Percentiles rank a stretch among this genome's conserved stretches.
Evolutionary conservation across 2,113 vertebrate species (phyloP).

Genomic region (Eupsittula cactorum): DNA sequence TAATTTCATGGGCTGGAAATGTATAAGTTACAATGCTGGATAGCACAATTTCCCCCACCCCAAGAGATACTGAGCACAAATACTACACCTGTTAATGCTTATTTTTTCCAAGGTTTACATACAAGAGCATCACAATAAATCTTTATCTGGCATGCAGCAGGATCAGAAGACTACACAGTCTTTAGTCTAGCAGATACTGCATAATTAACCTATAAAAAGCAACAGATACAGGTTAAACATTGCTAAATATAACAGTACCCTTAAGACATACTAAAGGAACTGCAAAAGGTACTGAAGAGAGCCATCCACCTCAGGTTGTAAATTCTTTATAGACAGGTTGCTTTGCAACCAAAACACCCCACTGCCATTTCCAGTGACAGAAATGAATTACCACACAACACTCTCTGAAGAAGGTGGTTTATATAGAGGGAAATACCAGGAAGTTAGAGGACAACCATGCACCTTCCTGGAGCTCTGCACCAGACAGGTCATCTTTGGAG

Average conservation of each 20-base stretch:
- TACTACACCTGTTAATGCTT: neutral
- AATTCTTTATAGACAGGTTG: neutral
- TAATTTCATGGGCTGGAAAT: neutral
- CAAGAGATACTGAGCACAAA: neutral
- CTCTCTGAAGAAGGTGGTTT: neutral
- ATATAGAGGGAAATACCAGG: neutral
- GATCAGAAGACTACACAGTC: neutral
- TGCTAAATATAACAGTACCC: neutral
- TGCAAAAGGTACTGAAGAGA: neutral
- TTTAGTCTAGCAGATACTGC: neutral
- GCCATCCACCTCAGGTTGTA: neutral
- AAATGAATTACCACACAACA: neutral
- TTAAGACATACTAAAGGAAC: neutral
- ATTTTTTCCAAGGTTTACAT: neutral
- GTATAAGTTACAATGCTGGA: neutral
- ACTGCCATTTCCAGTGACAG: neutral
- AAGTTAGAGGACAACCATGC: neutral
- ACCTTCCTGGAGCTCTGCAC: neutral
- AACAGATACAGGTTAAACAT: slow-evolving; percentile 30
- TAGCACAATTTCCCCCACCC: neutral
- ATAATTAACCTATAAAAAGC: slow-evolving; percentile 36
- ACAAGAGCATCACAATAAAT: slow-evolving; percentile 16
- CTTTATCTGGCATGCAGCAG: neutral
- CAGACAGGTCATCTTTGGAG: neutral
- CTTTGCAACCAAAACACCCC: neutral